A percentile compares a stretch with the other conserved stretches of the same genome.
Evolutionary conservation across 2,797 vertebrate genomes (phyloP).

Genomic region (Sebastes itinus): DNA sequence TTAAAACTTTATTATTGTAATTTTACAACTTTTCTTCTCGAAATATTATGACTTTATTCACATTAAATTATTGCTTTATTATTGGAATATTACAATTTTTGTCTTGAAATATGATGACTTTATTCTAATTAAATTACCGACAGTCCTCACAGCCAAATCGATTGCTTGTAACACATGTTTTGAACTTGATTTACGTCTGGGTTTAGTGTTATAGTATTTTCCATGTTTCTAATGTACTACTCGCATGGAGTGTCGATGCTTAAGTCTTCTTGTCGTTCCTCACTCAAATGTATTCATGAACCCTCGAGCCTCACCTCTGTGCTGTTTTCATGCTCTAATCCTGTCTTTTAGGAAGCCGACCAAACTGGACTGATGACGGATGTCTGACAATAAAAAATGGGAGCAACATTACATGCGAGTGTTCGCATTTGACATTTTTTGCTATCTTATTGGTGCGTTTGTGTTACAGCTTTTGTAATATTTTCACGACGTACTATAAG

Average conservation of each 20-base stretch:
- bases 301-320: background rate
- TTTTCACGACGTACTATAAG: background rate
- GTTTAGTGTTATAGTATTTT: background rate
- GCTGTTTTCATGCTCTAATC: background rate
- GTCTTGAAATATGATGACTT: too few relatives aligned
- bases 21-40: fast-evolving
- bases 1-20: too few relatives aligned
- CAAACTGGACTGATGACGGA: conserved; percentile 70
- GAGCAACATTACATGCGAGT: conserved; percentile 50
- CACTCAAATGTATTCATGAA: background rate
- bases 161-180: background rate
- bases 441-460: conserved; percentile 75
- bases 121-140: too few relatives aligned
- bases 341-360: conserved; percentile 50
- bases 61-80: too few relatives aligned
- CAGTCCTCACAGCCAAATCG: background rate
- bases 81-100: too few relatives aligned
- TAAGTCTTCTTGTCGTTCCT: background rate
- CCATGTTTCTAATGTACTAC: background rate
- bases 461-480: background rate
- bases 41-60: too few relatives aligned
- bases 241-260: background rate
- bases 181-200: background rate
- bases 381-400: conserved; percentile 31
- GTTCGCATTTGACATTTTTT: conserved; percentile 81